Percentiles rank a stretch among this genome's conserved stretches.
Evolutionary conservation across 2,888 invertebrate species (phyloP).

Genomic region (Sesia apiformis): DNA sequence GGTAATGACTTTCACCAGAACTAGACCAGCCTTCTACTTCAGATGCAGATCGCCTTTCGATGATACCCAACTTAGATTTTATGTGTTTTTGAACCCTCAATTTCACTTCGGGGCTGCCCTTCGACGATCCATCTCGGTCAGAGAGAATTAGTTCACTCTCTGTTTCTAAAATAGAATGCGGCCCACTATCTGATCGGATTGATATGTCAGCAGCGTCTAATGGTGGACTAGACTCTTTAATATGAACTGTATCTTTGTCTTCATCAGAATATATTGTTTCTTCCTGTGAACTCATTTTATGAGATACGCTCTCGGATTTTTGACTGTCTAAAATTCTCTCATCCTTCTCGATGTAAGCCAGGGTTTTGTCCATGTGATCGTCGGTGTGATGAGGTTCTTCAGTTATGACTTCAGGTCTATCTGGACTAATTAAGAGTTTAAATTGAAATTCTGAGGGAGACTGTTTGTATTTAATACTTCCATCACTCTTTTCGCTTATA

Average conservation of each 20-base stretch:
- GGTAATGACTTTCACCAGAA: slow-evolving; percentile 92
- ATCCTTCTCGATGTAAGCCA: slow-evolving; percentile 23
- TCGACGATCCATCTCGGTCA: slow-evolving; percentile 61
- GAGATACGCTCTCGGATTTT: slow-evolving; percentile 55
- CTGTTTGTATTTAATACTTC: slow-evolving; percentile 80
- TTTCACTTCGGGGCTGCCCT: slow-evolving; percentile 62
- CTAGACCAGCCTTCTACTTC: slow-evolving; percentile 89
- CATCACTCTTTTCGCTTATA: slow-evolving; percentile 77
- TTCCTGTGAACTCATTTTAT: slow-evolving; percentile 56
- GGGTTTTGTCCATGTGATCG: slow-evolving; percentile 42
- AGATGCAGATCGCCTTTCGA: slow-evolving; percentile 82
- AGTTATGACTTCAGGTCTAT: slow-evolving; percentile 73
- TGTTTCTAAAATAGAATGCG: slow-evolving; percentile 67
- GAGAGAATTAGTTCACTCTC: slow-evolving; percentile 61
- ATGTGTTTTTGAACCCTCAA: slow-evolving; percentile 60
- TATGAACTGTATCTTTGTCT: slow-evolving; percentile 57
- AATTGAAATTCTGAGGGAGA: slow-evolving; percentile 85
- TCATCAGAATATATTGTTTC: slow-evolving; percentile 73
- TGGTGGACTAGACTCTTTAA: slow-evolving; percentile 59
- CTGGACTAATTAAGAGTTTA: slow-evolving; percentile 73
- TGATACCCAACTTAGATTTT: slow-evolving; percentile 60
- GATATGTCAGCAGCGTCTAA: slow-evolving; percentile 55
- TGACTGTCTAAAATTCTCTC: slow-evolving; percentile 38
- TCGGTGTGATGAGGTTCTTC: slow-evolving; percentile 71
- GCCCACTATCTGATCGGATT: slow-evolving; percentile 63